Percentiles rank a stretch among this genome's conserved stretches.
These are phyloP conservation scores for Metaphire vulgaris DNA, from an alignment of 1,140 invertebrate genomes.

Conservation along the genomic window DNA sequence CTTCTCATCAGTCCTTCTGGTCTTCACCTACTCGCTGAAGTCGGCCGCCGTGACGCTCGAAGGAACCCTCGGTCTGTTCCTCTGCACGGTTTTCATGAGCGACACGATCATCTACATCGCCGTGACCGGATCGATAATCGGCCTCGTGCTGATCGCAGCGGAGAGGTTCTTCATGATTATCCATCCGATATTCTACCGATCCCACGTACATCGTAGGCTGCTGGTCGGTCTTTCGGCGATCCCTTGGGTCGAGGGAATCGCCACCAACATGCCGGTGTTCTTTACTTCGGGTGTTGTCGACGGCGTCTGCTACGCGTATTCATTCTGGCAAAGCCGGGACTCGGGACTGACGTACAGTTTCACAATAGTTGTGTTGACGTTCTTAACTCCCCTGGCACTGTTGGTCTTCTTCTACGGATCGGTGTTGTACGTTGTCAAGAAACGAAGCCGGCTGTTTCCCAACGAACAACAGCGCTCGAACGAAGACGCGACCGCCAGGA, in stretches of 20 bases:
- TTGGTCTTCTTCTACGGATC: neutral
- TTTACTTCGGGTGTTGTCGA: neutral
- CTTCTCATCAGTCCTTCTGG: neutral
- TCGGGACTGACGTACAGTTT: neutral
- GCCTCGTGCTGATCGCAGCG: neutral
- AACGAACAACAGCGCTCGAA: neutral
- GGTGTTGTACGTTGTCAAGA: neutral
- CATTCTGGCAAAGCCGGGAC: neutral
- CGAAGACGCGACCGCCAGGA: neutral
- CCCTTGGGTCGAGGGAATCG: neutral
- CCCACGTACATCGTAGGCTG: neutral
- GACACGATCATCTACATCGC: neutral
- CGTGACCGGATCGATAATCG: neutral
- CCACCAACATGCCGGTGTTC: neutral
- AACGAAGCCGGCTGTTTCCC: neutral
- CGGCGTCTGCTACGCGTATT: neutral
- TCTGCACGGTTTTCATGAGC: neutral
- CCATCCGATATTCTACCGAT: neutral
- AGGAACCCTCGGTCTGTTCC: neutral
- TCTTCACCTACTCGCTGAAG: neutral
- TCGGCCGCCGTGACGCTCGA: neutral
- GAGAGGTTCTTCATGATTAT: neutral
- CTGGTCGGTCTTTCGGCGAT: neutral
- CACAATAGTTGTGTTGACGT: neutral
- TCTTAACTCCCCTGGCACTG: neutral